Evolutionary conservation across 2,888 invertebrate genomes (phyloP), one percentile per base, ranked within the genome.

Genomic region (Halictus ligatus): DNA sequence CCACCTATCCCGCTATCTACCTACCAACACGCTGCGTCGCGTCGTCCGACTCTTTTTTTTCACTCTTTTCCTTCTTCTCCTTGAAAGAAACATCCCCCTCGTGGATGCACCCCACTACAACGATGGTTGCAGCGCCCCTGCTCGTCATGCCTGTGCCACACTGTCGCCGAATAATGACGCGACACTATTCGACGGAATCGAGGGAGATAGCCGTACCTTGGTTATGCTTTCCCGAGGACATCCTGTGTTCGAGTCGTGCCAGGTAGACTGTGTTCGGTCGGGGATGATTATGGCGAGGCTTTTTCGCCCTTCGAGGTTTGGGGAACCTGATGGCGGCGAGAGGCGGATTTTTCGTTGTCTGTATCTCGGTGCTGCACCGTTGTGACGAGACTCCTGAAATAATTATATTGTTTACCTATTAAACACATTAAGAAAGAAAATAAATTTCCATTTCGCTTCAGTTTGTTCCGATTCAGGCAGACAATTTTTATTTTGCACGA

Each of bases 101-200:
- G n/a, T 25, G 71, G 25, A 15, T 60, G 67, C 67, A 40, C 35
- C 35, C 35, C n/a, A 3, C 40, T 46, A 25, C 25, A 40, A 10
- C 60, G 29, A 64, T 0, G 6, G 21, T 21, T 50, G 58, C 58
- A 18, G 60, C 58, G 18, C 50, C 71, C 71, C 43, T 43, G 64
- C 75, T 82, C 74, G 43, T 12, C 67, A 15, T 48, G 69, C 25
- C 60, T 84, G 71, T 60, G 50, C 76, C 15, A 40, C 50, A 4
- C n/a, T 69, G 50, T 43, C 43, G 72, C 50, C 58, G 80, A 81
- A 87, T 85, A 89, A 88, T 67, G 58, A 67, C 71, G 46, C 60
- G 64, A 89, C 80, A 43, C 46, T 81, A 71, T 60, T 75, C 46
- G 43, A 58, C 69, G 50, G 75, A 40, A 77, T 78, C 50, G 78